Evolutionary conservation across 2,113 vertebrate genomes (phyloP).

Genomic region (Pseudopodoces humilis): DNA sequence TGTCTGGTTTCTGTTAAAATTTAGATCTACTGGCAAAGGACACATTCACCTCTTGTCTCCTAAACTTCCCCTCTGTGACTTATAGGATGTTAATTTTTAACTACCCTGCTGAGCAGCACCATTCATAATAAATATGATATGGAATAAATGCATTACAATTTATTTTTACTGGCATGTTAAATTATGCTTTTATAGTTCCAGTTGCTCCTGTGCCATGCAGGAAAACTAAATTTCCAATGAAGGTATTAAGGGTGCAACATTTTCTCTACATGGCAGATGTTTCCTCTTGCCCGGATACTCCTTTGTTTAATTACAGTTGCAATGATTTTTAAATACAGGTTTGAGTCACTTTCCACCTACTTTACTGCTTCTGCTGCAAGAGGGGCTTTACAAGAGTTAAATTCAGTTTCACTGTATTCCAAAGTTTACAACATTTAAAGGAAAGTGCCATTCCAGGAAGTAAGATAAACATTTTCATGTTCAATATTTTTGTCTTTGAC

Average conservation of each 20-base stretch:
- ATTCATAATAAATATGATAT: constrained; percentile 49
- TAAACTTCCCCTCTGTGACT: constrained; percentile 18
- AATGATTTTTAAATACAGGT: neutral
- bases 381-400: neutral
- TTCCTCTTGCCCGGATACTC: neutral
- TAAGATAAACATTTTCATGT: neutral
- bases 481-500: neutral
- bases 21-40: constrained; percentile 18
- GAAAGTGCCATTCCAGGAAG: neutral
- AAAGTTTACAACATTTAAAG: neutral
- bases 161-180: constrained; percentile 49
- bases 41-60: constrained; percentile 36
- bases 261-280: neutral
- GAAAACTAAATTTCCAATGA: constrained; percentile 21
- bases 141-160: constrained; percentile 43
- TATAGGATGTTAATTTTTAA: constrained; percentile 53
- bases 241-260: constrained; percentile 28
- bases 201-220: neutral
- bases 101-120: constrained; percentile 26
- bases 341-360: neutral
- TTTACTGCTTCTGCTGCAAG: neutral
- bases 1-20: neutral
- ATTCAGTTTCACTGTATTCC: neutral
- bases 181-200: constrained; percentile 33
- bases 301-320: constrained; percentile 25